Percentiles rank a stretch among this genome's conserved stretches.
Conservation (phyloP, 2,113 vertebrate species). For the Craseonycteris thonglongyai region DNA sequence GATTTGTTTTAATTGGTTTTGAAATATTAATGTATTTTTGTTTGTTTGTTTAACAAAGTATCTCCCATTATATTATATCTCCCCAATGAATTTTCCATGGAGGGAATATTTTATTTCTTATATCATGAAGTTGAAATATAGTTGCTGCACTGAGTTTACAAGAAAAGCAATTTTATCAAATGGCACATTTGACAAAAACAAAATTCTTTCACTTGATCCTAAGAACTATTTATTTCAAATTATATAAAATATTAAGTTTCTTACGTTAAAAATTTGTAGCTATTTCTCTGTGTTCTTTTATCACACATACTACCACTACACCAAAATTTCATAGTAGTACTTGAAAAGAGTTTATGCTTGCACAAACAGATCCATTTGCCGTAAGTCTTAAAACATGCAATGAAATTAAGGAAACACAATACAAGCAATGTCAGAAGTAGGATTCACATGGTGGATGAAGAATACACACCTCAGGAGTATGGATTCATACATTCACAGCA, state of each 20-base stretch:
- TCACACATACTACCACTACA: background rate
- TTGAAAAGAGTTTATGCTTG: background rate
- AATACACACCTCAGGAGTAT: background rate
- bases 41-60: background rate
- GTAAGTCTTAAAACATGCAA: background rate
- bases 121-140: background rate
- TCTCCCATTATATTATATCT: background rate
- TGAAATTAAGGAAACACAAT: background rate
- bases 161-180: constrained; percentile 3
- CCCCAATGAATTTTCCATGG: background rate
- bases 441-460: background rate
- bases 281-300: background rate
- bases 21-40: background rate
- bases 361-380: background rate
- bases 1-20: background rate
- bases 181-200: background rate
- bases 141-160: background rate
- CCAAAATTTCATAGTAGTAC: background rate
- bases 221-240: background rate
- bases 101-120: background rate
- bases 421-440: background rate
- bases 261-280: background rate
- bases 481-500: background rate
- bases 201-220: background rate
- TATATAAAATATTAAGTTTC: background rate